These are phyloP conservation scores for Cheilosia grossa DNA, from an alignment of 2,888 invertebrate genomes.

Conservation along the genomic window DNA sequence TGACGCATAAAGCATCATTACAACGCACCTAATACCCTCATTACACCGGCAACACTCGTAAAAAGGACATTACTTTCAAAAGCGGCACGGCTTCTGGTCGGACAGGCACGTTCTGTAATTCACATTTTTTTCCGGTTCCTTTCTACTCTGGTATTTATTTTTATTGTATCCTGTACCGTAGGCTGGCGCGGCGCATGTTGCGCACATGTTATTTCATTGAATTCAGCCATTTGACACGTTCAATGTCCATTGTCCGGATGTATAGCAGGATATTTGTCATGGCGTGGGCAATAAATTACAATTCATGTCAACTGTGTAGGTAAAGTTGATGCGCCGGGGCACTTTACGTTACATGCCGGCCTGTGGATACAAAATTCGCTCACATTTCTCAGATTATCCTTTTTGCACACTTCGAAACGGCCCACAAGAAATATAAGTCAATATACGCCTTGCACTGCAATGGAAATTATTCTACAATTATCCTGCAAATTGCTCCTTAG, in stretches of 20 bases:
- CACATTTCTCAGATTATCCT: neutral
- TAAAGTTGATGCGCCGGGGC: slow-evolving; percentile 58
- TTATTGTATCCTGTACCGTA: slow-evolving; percentile 47
- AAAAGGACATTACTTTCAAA: slow-evolving; percentile 62
- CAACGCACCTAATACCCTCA: slow-evolving; percentile 59
- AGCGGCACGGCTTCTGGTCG: slow-evolving; percentile 19
- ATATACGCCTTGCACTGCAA: slow-evolving; percentile 22
- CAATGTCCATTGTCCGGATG: slow-evolving; percentile 42
- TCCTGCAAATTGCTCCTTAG: slow-evolving; percentile 1
- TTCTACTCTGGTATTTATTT: slow-evolving; percentile 48
- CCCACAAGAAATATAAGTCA: slow-evolving; percentile 10
- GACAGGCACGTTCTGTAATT: slow-evolving; percentile 50
- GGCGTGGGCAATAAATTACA: slow-evolving; percentile 61
- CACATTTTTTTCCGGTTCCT: neutral
- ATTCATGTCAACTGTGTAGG: slow-evolving; percentile 46
- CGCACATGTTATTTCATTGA: slow-evolving; percentile 53
- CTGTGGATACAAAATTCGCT: slow-evolving; percentile 27
- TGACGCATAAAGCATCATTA: slow-evolving; percentile 50
- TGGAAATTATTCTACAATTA: slow-evolving; percentile 44
- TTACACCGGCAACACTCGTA: slow-evolving; percentile 60
- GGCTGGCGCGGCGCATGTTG: neutral
- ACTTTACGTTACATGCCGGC: slow-evolving; percentile 24
- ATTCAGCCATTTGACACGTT: slow-evolving; percentile 66
- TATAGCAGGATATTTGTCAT: slow-evolving; percentile 46
- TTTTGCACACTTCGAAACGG: neutral